Evolutionary conservation across 2,888 invertebrate genomes (phyloP).

Genomic region (Troglohyphantes excavatus): DNA sequence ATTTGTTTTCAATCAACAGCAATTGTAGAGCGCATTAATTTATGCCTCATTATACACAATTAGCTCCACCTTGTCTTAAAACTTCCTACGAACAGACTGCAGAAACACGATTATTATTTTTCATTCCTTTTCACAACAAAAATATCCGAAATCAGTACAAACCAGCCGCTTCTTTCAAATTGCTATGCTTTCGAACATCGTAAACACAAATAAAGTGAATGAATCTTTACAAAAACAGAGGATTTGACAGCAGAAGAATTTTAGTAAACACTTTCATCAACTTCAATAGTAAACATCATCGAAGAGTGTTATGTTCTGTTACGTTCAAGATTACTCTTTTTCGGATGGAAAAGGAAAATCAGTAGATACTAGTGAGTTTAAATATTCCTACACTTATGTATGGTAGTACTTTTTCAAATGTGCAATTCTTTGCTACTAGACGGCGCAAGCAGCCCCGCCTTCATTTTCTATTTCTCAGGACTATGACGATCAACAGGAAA

Average conservation of each 20-base stretch:
- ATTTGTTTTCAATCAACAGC: neutral
- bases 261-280: neutral
- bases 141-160: neutral
- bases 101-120: neutral
- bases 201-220: neutral
- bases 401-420: too few relatives aligned
- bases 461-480: too few relatives aligned
- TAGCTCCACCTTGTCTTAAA: neutral
- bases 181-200: neutral
- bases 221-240: neutral
- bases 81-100: neutral
- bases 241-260: neutral
- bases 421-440: too few relatives aligned
- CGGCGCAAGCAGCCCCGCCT: too few relatives aligned
- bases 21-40: neutral
- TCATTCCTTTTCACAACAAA: neutral
- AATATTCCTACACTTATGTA: neutral
- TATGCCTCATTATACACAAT: slow-evolving; percentile 38
- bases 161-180: neutral
- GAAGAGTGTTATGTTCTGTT: neutral
- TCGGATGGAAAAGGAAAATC: too few relatives aligned
- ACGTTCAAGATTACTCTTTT: too few relatives aligned
- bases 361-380: neutral
- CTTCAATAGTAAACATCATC: neutral
- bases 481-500: too few relatives aligned